Conservation (phyloP, 2,113 vertebrate genomes). For the Daboia siamensis region DNA sequence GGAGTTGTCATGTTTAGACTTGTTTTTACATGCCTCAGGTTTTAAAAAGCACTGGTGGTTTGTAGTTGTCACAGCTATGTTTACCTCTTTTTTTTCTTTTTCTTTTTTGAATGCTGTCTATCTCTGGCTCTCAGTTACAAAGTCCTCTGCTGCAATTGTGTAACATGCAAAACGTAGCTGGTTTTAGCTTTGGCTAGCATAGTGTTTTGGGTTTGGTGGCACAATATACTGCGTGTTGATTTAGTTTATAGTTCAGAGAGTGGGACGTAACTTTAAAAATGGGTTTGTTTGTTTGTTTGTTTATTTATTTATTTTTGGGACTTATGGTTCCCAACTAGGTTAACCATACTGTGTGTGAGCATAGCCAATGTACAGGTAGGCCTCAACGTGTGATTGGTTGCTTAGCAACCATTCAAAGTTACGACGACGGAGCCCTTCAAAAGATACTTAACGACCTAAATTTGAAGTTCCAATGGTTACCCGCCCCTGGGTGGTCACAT, state of each 20-base stretch:
- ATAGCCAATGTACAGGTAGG: neutral
- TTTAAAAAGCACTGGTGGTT: neutral
- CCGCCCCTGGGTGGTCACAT: rapidly evolving
- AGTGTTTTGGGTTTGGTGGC: neutral
- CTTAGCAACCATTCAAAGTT: neutral
- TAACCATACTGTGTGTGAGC: neutral
- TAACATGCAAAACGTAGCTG: neutral
- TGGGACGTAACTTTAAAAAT: neutral
- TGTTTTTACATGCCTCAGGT: neutral
- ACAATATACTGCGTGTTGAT: neutral
- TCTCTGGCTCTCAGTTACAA: neutral
- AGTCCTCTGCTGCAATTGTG: neutral
- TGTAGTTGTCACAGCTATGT: neutral
- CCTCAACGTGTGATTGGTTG: neutral
- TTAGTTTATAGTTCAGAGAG: neutral
- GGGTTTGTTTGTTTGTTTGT: too few species aligned
- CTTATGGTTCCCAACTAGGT: neutral
- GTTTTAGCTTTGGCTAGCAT: neutral
- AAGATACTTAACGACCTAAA: neutral
- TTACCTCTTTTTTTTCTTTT: neutral
- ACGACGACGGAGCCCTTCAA: neutral
- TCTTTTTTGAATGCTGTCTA: neutral
- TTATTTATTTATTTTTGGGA: too few species aligned
- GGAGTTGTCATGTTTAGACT: neutral
- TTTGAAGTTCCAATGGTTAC: neutral